phyloP scores from a whole-genome alignment of 1,140 invertebrate species.

The Pseudomyrmex concolor region DNA sequence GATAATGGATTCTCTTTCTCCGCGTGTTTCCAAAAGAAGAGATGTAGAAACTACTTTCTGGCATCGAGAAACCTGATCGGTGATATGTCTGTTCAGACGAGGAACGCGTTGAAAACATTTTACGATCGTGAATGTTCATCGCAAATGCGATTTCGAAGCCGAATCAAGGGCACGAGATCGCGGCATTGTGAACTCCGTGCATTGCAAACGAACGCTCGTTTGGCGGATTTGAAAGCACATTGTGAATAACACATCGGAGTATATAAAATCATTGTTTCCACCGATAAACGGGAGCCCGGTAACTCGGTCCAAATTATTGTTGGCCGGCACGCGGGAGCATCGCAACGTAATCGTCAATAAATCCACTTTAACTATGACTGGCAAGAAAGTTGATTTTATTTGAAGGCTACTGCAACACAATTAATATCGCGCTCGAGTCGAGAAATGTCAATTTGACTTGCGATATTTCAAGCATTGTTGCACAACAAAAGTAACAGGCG shows the following conservation, averaged over 20 bases:
- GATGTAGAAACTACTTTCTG: too few relatives aligned
- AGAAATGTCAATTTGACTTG: too few relatives aligned
- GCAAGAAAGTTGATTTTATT: constrained; percentile 30
- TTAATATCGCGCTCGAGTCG: too few relatives aligned
- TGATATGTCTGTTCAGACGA: neutral
- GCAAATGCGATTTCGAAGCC: too few relatives aligned
- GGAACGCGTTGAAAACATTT: neutral
- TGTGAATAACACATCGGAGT: constrained; percentile 3
- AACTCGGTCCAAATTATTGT: constrained; percentile 42
- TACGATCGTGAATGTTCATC: constrained; percentile 11
- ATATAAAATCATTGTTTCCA: constrained; percentile 51
- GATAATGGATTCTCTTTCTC: too few relatives aligned
- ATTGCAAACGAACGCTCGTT: neutral
- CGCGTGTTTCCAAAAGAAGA: too few relatives aligned
- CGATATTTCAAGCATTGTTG: too few relatives aligned
- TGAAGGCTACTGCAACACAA: neutral
- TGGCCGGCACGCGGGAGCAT: constrained; percentile 8
- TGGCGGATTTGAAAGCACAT: neutral
- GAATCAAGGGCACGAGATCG: constrained; percentile 39
- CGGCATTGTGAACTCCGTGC: constrained; percentile 9
- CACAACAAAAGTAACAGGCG: too few relatives aligned
- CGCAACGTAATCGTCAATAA: constrained; percentile 39
- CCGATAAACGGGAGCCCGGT: constrained; percentile 5
- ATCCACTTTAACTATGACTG: constrained; percentile 11
- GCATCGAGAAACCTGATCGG: neutral